Percentiles rank a stretch among this genome's conserved stretches.
Conservation (phyloP, 2,797 vertebrate genomes). For the Triplophysa bombifrons region DNA sequence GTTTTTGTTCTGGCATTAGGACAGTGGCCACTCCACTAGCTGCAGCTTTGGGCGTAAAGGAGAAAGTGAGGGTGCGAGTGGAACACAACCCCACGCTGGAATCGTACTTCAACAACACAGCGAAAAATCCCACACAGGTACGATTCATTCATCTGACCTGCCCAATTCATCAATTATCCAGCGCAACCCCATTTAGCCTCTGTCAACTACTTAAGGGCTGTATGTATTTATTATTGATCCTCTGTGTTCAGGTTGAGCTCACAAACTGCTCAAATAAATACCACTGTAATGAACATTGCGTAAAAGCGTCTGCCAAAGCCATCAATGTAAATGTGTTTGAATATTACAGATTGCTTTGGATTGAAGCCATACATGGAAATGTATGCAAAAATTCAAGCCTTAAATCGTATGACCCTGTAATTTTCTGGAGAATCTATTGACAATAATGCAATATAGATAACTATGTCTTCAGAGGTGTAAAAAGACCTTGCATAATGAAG, state of each 20-base stretch:
- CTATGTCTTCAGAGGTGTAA: no score
- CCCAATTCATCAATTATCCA: background rate
- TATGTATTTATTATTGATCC: background rate
- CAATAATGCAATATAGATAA: no score
- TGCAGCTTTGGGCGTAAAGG: constrained; percentile 82
- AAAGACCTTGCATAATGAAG: no score
- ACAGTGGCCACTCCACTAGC: constrained; percentile 84
- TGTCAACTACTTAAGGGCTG: background rate
- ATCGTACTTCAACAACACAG: constrained; percentile 77
- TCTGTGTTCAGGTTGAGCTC: background rate
- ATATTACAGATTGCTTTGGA: no score
- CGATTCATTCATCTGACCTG: constrained; percentile 9
- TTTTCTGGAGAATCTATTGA: background rate
- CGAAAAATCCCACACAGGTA: constrained; percentile 92
- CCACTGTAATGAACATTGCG: background rate
- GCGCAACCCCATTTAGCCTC: background rate
- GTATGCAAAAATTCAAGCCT: background rate
- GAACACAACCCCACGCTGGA: constrained; percentile 82
- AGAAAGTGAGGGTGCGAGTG: constrained; percentile 81
- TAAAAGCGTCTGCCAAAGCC: background rate
- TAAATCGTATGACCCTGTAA: no score
- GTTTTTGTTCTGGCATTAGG: constrained; percentile 65
- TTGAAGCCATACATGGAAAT: background rate
- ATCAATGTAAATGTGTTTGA: no score
- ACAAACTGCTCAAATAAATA: background rate